phyloP scores from a whole-genome alignment of 2,113 vertebrate species.

The Delphinus delphis region DNA sequence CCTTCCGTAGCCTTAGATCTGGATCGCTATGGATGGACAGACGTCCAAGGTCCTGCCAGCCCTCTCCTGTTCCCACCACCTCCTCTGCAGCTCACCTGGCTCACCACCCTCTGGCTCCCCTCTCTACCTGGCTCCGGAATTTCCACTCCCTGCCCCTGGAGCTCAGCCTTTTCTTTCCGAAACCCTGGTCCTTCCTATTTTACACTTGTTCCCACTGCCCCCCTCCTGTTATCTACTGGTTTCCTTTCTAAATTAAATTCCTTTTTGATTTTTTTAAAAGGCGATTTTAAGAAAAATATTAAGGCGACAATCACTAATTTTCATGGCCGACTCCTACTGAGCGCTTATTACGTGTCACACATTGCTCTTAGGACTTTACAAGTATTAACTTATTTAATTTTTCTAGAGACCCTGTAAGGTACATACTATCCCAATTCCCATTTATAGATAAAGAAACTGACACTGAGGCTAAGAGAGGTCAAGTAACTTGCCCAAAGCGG shows the following conservation, averaged over 20 bases:
- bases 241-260: background rate
- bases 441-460: background rate
- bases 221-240: background rate
- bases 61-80: background rate
- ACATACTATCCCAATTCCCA: background rate
- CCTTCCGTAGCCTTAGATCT: background rate
- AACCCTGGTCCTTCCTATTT: background rate
- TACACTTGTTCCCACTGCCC: background rate
- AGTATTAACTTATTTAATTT: background rate
- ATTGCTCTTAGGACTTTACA: background rate
- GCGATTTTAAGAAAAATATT: background rate
- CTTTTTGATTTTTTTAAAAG: background rate
- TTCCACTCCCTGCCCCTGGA: background rate
- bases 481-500: background rate
- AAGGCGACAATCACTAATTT: background rate
- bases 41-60: accelerated
- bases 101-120: background rate
- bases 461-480: background rate
- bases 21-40: accelerated
- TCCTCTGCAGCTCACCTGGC: no score
- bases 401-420: background rate
- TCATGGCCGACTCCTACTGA: background rate
- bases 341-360: background rate
- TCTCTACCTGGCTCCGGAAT: background rate
- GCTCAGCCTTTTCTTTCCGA: background rate